Evolutionary conservation across 2,113 vertebrate genomes (phyloP).

Genomic region (Gambusia affinis): DNA sequence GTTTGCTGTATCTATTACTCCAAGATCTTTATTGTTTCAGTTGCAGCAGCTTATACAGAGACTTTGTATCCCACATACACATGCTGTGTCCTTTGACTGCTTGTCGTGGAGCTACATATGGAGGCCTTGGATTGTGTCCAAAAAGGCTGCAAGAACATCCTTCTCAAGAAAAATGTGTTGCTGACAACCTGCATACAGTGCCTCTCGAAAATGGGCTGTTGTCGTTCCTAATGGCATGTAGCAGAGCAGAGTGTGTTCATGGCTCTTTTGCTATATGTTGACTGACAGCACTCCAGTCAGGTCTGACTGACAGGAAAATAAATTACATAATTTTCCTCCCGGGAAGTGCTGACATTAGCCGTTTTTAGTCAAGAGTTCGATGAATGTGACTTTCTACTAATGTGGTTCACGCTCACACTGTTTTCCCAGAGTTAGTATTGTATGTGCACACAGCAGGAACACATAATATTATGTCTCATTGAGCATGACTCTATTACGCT

Average conservation of each 20-base stretch:
- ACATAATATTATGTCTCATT: slow-evolving; percentile 44
- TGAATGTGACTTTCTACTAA: slow-evolving; percentile 46
- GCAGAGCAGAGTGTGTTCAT: slow-evolving; percentile 41
- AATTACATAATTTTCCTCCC: slow-evolving; percentile 48
- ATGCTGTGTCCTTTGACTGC: slow-evolving; percentile 21
- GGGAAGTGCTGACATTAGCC: slow-evolving; percentile 58
- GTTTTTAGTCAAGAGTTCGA: slow-evolving; percentile 44
- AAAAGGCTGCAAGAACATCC: slow-evolving; percentile 84
- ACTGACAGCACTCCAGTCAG: slow-evolving; percentile 65
- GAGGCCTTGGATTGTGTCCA: slow-evolving; percentile 87
- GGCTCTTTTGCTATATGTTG: slow-evolving; percentile 40
- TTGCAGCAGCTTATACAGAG: slow-evolving; percentile 22
- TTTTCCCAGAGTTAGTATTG: slow-evolving; percentile 21
- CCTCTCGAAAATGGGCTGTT: slow-evolving; percentile 54
- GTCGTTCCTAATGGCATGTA: slow-evolving; percentile 53
- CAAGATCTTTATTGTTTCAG: slow-evolving; percentile 39
- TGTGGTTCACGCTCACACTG: slow-evolving; percentile 29
- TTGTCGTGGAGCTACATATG: slow-evolving; percentile 34
- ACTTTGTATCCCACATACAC: slow-evolving; percentile 25
- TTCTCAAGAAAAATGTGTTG: slow-evolving; percentile 88
- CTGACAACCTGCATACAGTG: slow-evolving; percentile 86
- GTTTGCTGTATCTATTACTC: slow-evolving; percentile 14
- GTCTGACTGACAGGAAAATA: slow-evolving; percentile 67
- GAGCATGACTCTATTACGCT: slow-evolving; percentile 27
- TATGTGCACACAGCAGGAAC: slow-evolving; percentile 31